These are phyloP conservation scores for Chelon labrosus DNA, from an alignment of 2,797 vertebrate species.

Conservation along the genomic window DNA sequence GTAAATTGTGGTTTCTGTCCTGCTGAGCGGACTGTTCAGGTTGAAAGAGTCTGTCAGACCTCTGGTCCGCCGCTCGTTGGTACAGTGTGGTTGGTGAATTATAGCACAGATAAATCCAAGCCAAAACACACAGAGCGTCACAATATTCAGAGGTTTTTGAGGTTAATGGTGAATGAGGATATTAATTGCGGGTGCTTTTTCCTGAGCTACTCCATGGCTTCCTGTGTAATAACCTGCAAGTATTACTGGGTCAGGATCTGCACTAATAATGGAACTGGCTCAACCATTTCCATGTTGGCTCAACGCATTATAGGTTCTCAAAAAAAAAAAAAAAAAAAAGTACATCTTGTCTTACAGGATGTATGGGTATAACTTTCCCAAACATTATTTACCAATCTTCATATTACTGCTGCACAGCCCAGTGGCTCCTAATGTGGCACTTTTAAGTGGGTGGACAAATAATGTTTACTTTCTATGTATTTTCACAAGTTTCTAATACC, in stretches of 20 bases:
- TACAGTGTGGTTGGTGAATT: conserved; percentile 48
- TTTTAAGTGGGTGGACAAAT: too few species aligned
- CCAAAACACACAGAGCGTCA: conserved; percentile 47
- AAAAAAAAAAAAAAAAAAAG: too few species aligned
- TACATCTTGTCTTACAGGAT: too few species aligned
- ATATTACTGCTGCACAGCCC: background rate
- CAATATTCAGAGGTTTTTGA: conserved; percentile 38
- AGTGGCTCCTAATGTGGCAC: too few species aligned
- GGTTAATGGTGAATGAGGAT: conserved; percentile 35
- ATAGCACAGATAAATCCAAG: conserved; percentile 24
- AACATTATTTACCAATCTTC: background rate
- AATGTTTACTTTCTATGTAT: background rate
- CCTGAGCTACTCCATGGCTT: conserved; percentile 11
- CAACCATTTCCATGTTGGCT: background rate
- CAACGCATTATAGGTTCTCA: background rate
- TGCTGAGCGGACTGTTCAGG: conserved; percentile 22
- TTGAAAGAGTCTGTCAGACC: conserved; percentile 38
- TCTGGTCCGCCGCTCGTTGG: conserved; percentile 37
- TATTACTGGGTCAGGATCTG: conserved; percentile 1
- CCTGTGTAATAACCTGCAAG: background rate
- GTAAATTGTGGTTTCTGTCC: conserved; percentile 57
- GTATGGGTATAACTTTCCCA: background rate
- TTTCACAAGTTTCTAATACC: background rate
- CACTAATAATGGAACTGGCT: conserved; percentile 1
- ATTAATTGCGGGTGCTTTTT: conserved; percentile 21